These are phyloP conservation scores for Drosophila heteroneura DNA, from an alignment of 2,888 invertebrate species.

Conservation along the genomic window DNA sequence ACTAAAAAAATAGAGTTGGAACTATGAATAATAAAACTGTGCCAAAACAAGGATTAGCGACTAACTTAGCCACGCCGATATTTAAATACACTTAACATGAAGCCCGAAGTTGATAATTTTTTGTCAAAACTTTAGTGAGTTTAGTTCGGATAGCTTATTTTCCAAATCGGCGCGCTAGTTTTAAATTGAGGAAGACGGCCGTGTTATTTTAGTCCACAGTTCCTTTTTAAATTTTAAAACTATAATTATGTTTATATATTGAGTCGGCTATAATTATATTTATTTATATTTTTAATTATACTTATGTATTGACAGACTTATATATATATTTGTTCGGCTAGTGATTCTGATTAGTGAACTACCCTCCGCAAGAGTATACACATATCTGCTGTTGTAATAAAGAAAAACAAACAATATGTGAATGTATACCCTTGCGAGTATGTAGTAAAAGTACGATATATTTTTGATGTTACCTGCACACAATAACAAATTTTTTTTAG, in stretches of 20 bases:
- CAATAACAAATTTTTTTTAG: neutral
- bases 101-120: neutral
- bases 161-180: neutral
- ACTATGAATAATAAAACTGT: neutral
- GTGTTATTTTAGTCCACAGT: neutral
- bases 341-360: neutral
- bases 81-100: neutral
- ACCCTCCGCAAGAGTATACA: neutral
- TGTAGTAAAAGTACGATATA: neutral
- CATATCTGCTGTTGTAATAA: neutral
- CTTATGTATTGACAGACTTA: neutral
- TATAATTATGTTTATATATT: neutral
- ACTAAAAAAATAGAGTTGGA: neutral
- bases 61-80: neutral
- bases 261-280: neutral
- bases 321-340: neutral
- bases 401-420: neutral
- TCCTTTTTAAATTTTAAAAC: neutral
- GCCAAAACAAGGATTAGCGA: neutral
- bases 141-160: neutral
- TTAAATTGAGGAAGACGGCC: neutral
- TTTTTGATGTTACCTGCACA: neutral
- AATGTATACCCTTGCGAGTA: constrained; percentile 5
- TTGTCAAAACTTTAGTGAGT: neutral
- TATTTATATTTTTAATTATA: neutral